phyloP scores from a whole-genome alignment of 2,888 invertebrate genomes.

The Erebia palarica region DNA sequence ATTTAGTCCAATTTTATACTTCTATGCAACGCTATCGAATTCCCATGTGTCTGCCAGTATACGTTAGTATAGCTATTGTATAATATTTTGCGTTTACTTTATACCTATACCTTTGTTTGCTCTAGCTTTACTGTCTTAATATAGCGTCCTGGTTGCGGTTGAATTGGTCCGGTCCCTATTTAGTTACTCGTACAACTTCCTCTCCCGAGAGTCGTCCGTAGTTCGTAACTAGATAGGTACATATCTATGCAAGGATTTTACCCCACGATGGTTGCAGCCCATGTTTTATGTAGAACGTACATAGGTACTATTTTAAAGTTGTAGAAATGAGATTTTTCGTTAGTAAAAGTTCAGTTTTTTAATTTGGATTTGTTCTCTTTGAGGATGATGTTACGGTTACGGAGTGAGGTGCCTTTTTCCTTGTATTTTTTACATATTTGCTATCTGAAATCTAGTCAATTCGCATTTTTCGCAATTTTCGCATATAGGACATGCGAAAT shows the following conservation, averaged over 20 bases:
- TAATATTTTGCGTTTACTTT: background rate
- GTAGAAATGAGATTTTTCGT: background rate
- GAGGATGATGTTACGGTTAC: too few species aligned
- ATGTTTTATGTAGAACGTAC: background rate
- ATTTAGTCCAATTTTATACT: too few species aligned
- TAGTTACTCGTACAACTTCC: conserved; percentile 28
- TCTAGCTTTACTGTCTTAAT: conserved; percentile 10
- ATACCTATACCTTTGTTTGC: background rate
- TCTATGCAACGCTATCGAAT: background rate
- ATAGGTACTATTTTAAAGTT: background rate
- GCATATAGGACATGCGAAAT: too few species aligned
- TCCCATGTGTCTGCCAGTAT: background rate
- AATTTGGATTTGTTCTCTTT: too few species aligned
- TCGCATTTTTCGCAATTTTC: too few species aligned
- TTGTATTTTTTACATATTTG: too few species aligned
- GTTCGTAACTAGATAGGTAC: conserved; percentile 13
- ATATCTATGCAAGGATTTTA: conserved; percentile 19
- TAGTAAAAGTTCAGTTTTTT: background rate
- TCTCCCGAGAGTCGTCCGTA: conserved; percentile 13
- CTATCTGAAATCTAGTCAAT: too few species aligned
- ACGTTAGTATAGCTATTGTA: background rate
- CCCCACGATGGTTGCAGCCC: background rate
- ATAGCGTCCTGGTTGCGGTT: conserved; percentile 24
- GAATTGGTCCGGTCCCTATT: conserved; percentile 24
- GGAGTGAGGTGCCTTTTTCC: too few species aligned